Base-by-base conservation (phyloP, 2,113 vertebrate genomes). In the Tupaia tana region DNA sequence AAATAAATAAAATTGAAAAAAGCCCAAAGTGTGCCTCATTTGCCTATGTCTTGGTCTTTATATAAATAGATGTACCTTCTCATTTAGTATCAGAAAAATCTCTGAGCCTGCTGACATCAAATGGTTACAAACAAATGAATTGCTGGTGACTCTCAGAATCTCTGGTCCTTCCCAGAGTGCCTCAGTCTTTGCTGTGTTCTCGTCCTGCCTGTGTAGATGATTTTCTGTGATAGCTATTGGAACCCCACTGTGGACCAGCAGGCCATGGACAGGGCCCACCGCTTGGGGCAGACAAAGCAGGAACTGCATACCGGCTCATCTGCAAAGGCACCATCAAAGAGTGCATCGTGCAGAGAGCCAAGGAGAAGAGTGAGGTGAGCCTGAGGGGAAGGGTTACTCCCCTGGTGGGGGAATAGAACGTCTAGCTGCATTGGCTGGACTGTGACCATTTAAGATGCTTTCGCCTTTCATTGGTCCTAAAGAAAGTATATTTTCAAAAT, bases 181-280 rank as follows among this genome's bases (percentile, higher is more conserved):
- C 59, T 87, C 34, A 91, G 13, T 86, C 58, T 84, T 85, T 84
- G 77, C 84, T 94, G 4, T 83, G 20, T 95, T 93, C 67, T 92
- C 56, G 20, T 91, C 92, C 82, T 90, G 86, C 69, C 89, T 95
- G 7, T 96, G 59, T 93, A 99, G 99, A 99, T 99, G 9, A 99
- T 99, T 97, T 99, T 99, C 98, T 99, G 99, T 64, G 99, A 99
- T 98, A 99, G 99, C 14, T 99, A 99, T 96, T 99, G 99, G 99
- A 99, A 99, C 97, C 99, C 99, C 82, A 99, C 99, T n/a, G 99
- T 99, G 91, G 99, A 99, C 97, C 99, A 99, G 92, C 99, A 99
- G 97, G 99, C 99, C 90, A 99, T 99, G 99, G 99, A 99, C 98
- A 97, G 99, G 29, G 99, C 99, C 56, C 99, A 99, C 97, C 98